These are phyloP conservation scores for Eriocheir sinensis DNA, from an alignment of 1,140 invertebrate species.

Conservation along the genomic window DNA sequence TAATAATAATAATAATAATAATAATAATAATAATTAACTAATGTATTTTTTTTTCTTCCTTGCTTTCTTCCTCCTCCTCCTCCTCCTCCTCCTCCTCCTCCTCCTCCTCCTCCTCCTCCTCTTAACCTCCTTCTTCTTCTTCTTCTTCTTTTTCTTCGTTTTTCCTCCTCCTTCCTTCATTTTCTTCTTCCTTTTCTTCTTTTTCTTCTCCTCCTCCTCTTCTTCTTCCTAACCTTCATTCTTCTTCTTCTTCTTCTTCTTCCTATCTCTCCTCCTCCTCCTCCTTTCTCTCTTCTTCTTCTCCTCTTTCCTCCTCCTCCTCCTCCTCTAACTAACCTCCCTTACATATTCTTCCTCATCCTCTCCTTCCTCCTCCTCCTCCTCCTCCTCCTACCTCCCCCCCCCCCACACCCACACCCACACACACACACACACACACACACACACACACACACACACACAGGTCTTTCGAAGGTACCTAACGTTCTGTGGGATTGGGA, in stretches of 20 bases:
- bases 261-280: not conserved
- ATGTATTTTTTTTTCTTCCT: not conserved
- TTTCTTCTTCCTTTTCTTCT: not conserved
- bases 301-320: not conserved
- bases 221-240: not conserved
- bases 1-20: too few species aligned
- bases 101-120: not conserved
- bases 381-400: not conserved
- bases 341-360: not conserved
- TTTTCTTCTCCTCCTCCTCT: not conserved
- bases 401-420: not conserved
- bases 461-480: conserved; percentile 90
- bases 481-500: conserved; percentile 98
- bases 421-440: conserved; percentile 80
- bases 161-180: not conserved
- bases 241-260: conserved; percentile 33
- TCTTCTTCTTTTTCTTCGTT: not conserved
- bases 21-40: not conserved
- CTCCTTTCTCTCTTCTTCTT: not conserved
- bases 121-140: not conserved
- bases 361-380: not conserved
- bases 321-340: not conserved
- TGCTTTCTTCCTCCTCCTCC: not conserved
- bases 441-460: conserved; percentile 80
- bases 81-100: not conserved